A percentile compares a stretch with the other conserved stretches of the same genome.
phyloP scores from a whole-genome alignment of 2,113 vertebrate genomes.

The Muntiacus reevesi region DNA sequence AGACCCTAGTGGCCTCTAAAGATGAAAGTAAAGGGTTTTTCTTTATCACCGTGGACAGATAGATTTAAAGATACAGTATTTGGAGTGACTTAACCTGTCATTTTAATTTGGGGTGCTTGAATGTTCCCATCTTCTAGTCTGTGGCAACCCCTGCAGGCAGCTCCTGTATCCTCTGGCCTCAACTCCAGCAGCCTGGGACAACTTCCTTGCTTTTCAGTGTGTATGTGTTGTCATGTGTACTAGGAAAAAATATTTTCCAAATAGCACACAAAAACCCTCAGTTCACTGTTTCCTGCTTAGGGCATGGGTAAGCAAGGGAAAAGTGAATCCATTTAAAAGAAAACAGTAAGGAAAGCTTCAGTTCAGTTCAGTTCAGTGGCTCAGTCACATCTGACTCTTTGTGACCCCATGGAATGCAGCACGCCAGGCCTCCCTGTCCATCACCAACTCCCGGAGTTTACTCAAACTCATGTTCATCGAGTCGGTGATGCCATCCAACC shows the following conservation, averaged over 20 bases:
- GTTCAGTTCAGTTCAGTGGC: neutral
- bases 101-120: neutral
- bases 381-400: neutral
- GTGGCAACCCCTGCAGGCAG: neutral
- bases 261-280: neutral
- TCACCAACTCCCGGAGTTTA: neutral
- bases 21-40: neutral
- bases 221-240: neutral
- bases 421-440: neutral
- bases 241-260: neutral
- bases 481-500: neutral
- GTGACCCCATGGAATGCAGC: neutral
- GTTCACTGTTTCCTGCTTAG: neutral
- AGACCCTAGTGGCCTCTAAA: neutral
- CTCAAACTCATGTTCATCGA: neutral
- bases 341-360: neutral
- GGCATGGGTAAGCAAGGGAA: neutral
- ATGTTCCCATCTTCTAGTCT: neutral
- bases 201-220: neutral
- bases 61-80: neutral
- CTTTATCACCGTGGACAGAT: neutral
- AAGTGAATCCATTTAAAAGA: neutral
- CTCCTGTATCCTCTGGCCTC: neutral
- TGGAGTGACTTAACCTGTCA: neutral
- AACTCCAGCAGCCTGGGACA: neutral